These are phyloP conservation scores for Paradoxurus hermaphroditus DNA, from an alignment of 2,113 vertebrate genomes.

Conservation along the genomic window DNA sequence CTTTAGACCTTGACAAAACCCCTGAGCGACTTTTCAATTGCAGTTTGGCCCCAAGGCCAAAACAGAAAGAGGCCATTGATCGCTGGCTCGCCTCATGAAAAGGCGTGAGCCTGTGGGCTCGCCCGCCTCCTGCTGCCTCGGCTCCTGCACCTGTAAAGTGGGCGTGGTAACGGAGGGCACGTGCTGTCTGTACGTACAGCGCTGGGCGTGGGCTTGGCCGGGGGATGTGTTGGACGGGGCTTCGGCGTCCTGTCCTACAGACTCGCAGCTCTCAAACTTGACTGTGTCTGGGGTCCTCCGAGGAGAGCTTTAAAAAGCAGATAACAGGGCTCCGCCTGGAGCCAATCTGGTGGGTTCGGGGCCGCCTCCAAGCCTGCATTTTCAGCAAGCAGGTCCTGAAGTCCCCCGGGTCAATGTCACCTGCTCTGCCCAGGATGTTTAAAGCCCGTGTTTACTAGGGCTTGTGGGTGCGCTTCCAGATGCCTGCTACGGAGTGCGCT, in stretches of 20 bases:
- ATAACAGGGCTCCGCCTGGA: neutral
- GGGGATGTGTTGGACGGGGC: accelerated
- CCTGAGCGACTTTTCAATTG: neutral
- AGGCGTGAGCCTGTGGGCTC: neutral
- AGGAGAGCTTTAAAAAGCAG: neutral
- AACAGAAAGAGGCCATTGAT: neutral
- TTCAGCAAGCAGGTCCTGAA: neutral
- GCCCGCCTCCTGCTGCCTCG: neutral
- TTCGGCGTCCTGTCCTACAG: no score
- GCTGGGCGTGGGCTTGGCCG: accelerated
- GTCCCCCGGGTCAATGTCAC: neutral
- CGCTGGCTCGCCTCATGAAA: neutral
- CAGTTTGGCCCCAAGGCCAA: slow-evolving; percentile 8
- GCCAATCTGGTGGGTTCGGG: neutral
- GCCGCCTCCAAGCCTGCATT: neutral
- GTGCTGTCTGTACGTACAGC: accelerated
- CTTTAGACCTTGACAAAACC: neutral
- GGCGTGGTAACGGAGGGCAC: accelerated
- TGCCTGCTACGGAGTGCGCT: neutral
- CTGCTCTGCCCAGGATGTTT: neutral
- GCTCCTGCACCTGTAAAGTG: neutral
- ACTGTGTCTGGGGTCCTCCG: neutral
- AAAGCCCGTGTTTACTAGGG: accelerated
- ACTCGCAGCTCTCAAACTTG: neutral
- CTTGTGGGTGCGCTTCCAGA: accelerated